A percentile compares a stretch with the other conserved stretches of the same genome.
phyloP scores from a whole-genome alignment of 1,140 invertebrate genomes.

The Drosophila sucinea region DNA sequence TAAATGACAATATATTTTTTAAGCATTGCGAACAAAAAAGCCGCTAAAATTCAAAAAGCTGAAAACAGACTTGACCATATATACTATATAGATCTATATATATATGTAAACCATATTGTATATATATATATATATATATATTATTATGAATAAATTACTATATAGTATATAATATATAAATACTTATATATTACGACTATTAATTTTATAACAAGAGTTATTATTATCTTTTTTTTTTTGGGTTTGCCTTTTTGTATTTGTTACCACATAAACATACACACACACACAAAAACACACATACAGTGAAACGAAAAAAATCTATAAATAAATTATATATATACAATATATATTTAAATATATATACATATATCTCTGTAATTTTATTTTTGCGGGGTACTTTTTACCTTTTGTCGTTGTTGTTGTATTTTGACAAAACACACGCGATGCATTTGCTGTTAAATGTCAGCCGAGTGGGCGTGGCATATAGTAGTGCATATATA shows the following conservation, averaged over 20 bases:
- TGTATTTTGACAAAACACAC: conserved; percentile 3
- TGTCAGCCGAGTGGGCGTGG: conserved; percentile 7
- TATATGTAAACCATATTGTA: conserved; percentile 8
- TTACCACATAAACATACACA: conserved; percentile 24
- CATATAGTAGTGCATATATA: neutral
- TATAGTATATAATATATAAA: conserved; percentile 36
- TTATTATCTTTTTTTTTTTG: conserved; percentile 44
- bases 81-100: conserved; percentile 27
- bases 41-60: conserved; percentile 17
- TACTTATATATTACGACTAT: conserved; percentile 31
- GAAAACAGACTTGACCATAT: conserved; percentile 49
- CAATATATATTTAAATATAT: conserved; percentile 26
- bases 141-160: conserved; percentile 20
- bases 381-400: conserved; percentile 3
- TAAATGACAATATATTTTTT: conserved; percentile 13
- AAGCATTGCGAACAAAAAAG: conserved; percentile 28
- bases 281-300: conserved; percentile 4
- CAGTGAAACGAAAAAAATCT: conserved; percentile 23
- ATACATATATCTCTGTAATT: conserved; percentile 23
- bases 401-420: conserved; percentile 32
- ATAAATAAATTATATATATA: conserved; percentile 36
- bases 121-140: conserved; percentile 23
- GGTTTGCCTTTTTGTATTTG: conserved; percentile 17
- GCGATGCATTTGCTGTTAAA: conserved; percentile 13
- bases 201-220: conserved; percentile 36